Percentiles rank a stretch among this genome's conserved stretches.
Evolutionary conservation across 2,797 vertebrate species (phyloP).

Genomic region (Cichlasoma orientale): DNA sequence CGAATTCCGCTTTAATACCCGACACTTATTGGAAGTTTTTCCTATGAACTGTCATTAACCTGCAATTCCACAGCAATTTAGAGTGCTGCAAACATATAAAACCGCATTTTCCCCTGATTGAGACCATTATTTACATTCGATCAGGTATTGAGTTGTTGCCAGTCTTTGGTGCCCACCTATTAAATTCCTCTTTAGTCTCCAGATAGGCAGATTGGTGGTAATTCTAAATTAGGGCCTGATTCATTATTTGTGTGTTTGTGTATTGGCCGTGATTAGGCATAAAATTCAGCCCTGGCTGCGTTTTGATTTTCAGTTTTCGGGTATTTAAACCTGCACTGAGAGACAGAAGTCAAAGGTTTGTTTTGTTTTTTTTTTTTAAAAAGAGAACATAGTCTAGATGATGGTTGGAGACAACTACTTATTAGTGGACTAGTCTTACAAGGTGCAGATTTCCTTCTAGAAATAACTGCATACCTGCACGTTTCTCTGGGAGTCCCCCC

Average conservation of each 20-base stretch:
- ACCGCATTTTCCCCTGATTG: background rate
- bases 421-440: slow-evolving; percentile 4
- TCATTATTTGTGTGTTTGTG: background rate
- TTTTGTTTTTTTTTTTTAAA: too few species aligned
- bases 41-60: background rate
- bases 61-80: background rate
- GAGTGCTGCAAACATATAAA: background rate
- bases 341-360: background rate
- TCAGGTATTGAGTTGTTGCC: background rate
- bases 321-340: background rate
- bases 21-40: background rate
- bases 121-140: background rate
- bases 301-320: background rate
- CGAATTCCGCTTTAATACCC: background rate
- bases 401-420: background rate
- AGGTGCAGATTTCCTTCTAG: slow-evolving; percentile 15
- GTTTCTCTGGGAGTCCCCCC: slow-evolving; percentile 78
- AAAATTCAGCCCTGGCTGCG: background rate
- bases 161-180: background rate
- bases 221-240: background rate
- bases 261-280: background rate
- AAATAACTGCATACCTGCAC: slow-evolving; percentile 87
- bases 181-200: background rate
- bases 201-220: background rate
- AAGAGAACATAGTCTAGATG: background rate